Conservation (phyloP, 2,797 vertebrate species). For the Nannoperca obscura region DNA sequence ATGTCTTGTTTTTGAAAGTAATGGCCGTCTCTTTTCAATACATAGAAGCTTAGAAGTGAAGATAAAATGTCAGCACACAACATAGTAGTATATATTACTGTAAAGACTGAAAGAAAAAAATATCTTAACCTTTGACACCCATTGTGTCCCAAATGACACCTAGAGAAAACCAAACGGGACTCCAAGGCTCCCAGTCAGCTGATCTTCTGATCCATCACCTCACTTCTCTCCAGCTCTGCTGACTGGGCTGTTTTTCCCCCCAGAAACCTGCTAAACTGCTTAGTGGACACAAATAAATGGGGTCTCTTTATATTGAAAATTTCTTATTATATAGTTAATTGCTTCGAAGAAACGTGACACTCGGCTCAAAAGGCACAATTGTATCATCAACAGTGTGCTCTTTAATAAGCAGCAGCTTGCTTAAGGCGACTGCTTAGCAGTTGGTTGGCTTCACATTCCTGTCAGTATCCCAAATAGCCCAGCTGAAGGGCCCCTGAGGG, state of each 20-base stretch:
- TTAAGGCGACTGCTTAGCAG: slow-evolving; percentile 1
- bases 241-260: slow-evolving; percentile 30
- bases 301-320: slow-evolving; percentile 25
- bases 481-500: slow-evolving; percentile 13
- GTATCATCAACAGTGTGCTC: slow-evolving; percentile 11
- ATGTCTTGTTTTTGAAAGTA: not conserved
- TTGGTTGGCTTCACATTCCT: slow-evolving; percentile 27
- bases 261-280: slow-evolving; percentile 44
- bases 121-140: slow-evolving; percentile 13
- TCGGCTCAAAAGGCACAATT: slow-evolving; percentile 25
- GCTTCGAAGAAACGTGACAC: not conserved
- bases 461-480: slow-evolving; percentile 2
- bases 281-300: slow-evolving; percentile 40
- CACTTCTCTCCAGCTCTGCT: slow-evolving; percentile 39
- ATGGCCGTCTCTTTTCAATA: not conserved
- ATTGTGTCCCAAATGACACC: slow-evolving; percentile 19
- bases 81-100: not conserved
- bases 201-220: slow-evolving; percentile 42
- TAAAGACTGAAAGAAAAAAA: slow-evolving; percentile 11
- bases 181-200: slow-evolving; percentile 23
- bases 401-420: slow-evolving; percentile 29
- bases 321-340: slow-evolving; percentile 14
- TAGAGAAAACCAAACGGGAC: slow-evolving; percentile 27
- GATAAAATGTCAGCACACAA: not conserved
- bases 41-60: not conserved